These are phyloP conservation scores for Erebia palarica DNA, from an alignment of 2,888 invertebrate genomes.

Conservation along the genomic window DNA sequence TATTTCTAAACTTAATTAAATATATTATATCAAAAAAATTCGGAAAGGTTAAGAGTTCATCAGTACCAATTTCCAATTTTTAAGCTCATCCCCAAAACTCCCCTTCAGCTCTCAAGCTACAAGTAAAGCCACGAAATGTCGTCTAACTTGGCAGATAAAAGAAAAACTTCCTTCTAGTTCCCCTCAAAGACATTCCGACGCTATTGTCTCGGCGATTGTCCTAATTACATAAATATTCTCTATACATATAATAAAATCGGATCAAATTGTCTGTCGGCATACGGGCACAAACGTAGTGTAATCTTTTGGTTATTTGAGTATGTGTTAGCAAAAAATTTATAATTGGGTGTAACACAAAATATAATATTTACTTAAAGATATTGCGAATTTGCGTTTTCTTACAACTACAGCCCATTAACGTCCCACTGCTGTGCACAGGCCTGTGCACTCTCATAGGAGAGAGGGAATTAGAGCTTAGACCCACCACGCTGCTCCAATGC, in stretches of 20 bases:
- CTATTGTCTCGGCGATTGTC: conserved; percentile 42
- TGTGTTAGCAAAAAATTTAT: no score
- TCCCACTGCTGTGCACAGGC: no score
- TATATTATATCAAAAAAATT: no score
- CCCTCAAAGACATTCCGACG: conserved; percentile 40
- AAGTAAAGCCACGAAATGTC: conserved; percentile 53
- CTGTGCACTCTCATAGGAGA: no score
- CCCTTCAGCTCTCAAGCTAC: not conserved
- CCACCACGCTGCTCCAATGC: no score
- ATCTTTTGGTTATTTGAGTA: not conserved
- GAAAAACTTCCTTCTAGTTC: conserved; percentile 40
- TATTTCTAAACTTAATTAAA: no score
- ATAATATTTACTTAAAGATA: no score
- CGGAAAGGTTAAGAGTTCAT: no score
- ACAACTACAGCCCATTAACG: no score
- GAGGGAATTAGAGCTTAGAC: no score
- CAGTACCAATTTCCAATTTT: not conserved
- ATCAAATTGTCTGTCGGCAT: not conserved
- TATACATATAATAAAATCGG: not conserved
- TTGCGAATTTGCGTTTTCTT: no score
- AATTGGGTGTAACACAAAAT: no score
- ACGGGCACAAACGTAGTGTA: not conserved
- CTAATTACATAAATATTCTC: conserved; percentile 42
- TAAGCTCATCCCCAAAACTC: not conserved
- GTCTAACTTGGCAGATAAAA: conserved; percentile 44